A percentile compares a stretch with the other conserved stretches of the same genome.
These are phyloP conservation scores for Schlechtendalia chinensis DNA, from an alignment of 1,140 invertebrate species.

Conservation along the genomic window DNA sequence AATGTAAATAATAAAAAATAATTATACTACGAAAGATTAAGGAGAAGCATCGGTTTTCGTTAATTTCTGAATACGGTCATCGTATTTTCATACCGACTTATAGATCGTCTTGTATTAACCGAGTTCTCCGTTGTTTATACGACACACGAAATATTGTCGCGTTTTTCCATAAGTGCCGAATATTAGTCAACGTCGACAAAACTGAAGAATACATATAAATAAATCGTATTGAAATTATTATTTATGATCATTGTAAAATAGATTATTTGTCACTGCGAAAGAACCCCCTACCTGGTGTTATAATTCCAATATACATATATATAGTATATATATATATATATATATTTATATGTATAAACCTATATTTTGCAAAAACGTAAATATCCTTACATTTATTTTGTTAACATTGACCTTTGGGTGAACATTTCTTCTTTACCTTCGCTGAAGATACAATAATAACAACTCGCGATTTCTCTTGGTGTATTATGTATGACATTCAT, in stretches of 20 bases:
- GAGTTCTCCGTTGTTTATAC: no score
- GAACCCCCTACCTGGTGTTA: not conserved
- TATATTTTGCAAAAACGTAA: not conserved
- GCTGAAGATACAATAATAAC: not conserved
- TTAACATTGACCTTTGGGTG: not conserved
- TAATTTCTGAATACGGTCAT: no score
- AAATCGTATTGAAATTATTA: no score
- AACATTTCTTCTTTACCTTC: not conserved
- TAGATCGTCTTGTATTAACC: no score
- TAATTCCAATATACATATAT: not conserved
- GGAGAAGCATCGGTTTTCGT: no score
- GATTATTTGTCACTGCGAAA: not conserved
- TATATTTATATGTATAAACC: not conserved
- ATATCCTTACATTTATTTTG: constrained; percentile 9
- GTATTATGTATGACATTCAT: not conserved
- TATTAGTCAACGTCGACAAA: no score
- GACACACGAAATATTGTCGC: no score
- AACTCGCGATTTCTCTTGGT: not conserved
- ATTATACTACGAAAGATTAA: no score
- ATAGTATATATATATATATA: not conserved
- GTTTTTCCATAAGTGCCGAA: no score
- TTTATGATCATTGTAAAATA: not conserved
- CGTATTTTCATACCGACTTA: no score
- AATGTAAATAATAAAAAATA: no score
- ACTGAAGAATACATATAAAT: no score